Percentiles rank a stretch among this genome's conserved stretches.
Evolutionary conservation across 2,888 invertebrate genomes (phyloP).

Genomic region (Nysson spinosus): DNA sequence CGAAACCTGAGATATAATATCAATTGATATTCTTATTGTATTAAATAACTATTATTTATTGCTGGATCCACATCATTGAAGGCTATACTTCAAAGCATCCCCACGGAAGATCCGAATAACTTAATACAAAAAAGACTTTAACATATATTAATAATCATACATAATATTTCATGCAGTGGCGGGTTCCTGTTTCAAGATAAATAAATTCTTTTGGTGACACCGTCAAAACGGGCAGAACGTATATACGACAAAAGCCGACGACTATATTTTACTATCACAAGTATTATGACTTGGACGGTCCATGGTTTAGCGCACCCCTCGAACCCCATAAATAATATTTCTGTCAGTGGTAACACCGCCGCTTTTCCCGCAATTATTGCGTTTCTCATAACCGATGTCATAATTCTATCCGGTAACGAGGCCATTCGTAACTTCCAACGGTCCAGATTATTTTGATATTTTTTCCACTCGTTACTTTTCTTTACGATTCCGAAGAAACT

Average conservation of each 20-base stretch:
- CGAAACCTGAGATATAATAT: too few species aligned
- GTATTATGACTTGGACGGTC: constrained; percentile 47
- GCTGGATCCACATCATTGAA: too few species aligned
- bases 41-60: too few species aligned
- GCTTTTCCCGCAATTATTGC: constrained; percentile 57
- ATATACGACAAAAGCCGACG: constrained; percentile 38
- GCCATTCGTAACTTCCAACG: constrained; percentile 36
- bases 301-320: constrained; percentile 23
- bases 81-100: too few species aligned
- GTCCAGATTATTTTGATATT: constrained; percentile 33
- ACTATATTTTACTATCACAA: constrained; percentile 52
- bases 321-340: constrained; percentile 53
- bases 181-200: not conserved
- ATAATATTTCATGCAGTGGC: too few species aligned
- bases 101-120: too few species aligned
- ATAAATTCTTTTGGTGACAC: constrained; percentile 10
- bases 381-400: constrained; percentile 57
- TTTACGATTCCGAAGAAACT: not conserved
- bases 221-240: constrained; percentile 17
- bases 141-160: too few species aligned
- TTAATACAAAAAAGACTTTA: too few species aligned
- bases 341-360: constrained; percentile 46
- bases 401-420: constrained; percentile 49
- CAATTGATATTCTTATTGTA: too few species aligned
- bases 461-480: not conserved